Conservation (phyloP, 1,140 invertebrate species). For the Andricus grossulariae region DNA sequence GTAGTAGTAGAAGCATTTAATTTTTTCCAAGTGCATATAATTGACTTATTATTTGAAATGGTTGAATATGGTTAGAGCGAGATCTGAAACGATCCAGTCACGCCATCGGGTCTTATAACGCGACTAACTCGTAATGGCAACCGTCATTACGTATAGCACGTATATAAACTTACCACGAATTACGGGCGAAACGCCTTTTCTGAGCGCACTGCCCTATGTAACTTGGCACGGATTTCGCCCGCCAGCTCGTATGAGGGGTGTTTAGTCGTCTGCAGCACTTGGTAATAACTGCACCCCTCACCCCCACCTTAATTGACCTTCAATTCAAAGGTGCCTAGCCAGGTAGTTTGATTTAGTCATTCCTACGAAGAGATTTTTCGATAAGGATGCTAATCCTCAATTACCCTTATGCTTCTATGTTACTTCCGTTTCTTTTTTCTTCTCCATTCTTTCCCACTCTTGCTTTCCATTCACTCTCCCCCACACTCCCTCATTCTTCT, state of each 20-base stretch:
- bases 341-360: conserved; percentile 1
- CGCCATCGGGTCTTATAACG: conserved; percentile 27
- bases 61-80: not conserved
- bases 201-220: not conserved
- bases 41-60: conserved; percentile 27
- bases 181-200: conserved; percentile 20
- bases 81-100: conserved; percentile 29
- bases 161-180: conserved; percentile 12
- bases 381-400: not conserved
- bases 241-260: not conserved
- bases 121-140: conserved; percentile 27
- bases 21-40: conserved; percentile 20
- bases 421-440: too few relatives aligned
- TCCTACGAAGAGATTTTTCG: conserved; percentile 3
- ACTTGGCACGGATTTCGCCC: conserved; percentile 19
- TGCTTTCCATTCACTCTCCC: too few relatives aligned
- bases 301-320: not conserved
- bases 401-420: not conserved
- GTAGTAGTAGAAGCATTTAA: conserved; percentile 18
- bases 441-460: too few relatives aligned
- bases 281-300: not conserved
- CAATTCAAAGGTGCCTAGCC: not conserved
- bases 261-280: not conserved
- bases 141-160: conserved; percentile 13
- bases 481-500: too few relatives aligned